Conservation (phyloP, 64 coral and sea anemone genomes). For the Dendrophyllia cribrosa region DNA sequence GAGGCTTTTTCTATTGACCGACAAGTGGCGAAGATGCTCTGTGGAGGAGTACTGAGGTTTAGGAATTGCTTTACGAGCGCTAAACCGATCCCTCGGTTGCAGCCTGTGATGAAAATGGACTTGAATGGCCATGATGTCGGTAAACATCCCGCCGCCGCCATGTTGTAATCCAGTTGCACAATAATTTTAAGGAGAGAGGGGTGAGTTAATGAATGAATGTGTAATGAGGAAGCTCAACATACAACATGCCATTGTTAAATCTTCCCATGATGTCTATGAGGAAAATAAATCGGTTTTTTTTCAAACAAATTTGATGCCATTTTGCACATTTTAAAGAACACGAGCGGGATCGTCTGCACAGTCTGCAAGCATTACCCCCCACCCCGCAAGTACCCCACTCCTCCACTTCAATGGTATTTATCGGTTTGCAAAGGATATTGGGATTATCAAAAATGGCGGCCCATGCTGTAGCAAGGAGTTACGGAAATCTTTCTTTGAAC, state of each 20-base stretch:
- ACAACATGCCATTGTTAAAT: no score
- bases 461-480: slow-evolving; percentile 68
- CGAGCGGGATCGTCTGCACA: not conserved
- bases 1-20: slow-evolving; percentile 49
- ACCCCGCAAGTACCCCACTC: no score
- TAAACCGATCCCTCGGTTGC: slow-evolving; percentile 78
- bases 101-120: slow-evolving; percentile 68
- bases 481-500: slow-evolving; percentile 78
- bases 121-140: slow-evolving; percentile 21
- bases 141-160: not conserved
- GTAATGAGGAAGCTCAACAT: no score
- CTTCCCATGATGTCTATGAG: no score
- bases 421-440: not conserved
- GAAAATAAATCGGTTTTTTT: no score
- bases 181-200: no score
- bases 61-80: slow-evolving; percentile 71
- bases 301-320: no score
- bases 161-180: not conserved
- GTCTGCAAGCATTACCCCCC: not conserved
- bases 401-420: no score
- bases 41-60: slow-evolving; percentile 39
- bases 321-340: no score
- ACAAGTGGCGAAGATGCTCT: slow-evolving; percentile 72
- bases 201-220: no score
- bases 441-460: slow-evolving; percentile 79